Percentiles rank a stretch among this genome's conserved stretches.
phyloP scores from a whole-genome alignment of 2,888 invertebrate genomes.

The Pecten maximus region DNA sequence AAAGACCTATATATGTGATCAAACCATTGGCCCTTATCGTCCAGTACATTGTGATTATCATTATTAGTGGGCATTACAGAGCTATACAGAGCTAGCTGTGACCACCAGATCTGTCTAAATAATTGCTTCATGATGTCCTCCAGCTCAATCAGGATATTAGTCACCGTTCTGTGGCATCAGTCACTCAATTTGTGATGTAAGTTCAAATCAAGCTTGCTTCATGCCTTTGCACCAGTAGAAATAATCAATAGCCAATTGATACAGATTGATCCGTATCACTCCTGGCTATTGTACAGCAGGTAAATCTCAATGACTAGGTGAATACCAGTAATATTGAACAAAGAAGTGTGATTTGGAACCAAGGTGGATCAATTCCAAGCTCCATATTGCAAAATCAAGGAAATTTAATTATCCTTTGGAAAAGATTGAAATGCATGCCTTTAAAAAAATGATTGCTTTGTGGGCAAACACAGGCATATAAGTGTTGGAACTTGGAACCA shows the following conservation, averaged over 20 bases:
- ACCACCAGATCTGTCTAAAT: not conserved
- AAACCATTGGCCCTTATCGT: no score
- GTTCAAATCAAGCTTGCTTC: conserved; percentile 11
- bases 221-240: not conserved
- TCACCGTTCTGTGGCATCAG: not conserved
- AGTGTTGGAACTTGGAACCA: no score
- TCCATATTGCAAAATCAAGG: not conserved
- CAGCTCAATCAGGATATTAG: not conserved
- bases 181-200: not conserved
- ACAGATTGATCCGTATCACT: not conserved
- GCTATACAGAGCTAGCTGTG: not conserved
- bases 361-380: no score
- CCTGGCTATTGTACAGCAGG: not conserved
- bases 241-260: conserved; percentile 28
- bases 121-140: not conserved
- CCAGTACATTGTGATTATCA: no score
- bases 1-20: no score
- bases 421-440: not conserved
- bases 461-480: no score
- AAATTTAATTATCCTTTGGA: not conserved
- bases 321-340: not conserved
- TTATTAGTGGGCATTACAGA: not conserved
- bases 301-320: not conserved
- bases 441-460: not conserved
- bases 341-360: not conserved